A percentile compares a stretch with the other conserved stretches of the same genome.
These are phyloP conservation scores for Drosophila cardini DNA, from an alignment of 1,140 invertebrate species.

Conservation along the genomic window DNA sequence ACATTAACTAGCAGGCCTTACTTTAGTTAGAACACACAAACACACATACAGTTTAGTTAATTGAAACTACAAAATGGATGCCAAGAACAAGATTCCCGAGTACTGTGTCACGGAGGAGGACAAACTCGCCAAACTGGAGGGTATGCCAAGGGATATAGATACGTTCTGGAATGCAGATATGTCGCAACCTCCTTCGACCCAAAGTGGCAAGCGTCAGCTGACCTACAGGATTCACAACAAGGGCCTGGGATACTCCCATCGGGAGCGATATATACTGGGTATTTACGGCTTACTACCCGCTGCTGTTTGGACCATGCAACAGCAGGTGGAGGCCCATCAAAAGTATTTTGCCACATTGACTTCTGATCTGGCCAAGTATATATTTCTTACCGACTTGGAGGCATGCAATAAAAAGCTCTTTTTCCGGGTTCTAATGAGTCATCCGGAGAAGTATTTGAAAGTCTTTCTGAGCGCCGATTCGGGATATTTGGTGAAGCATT, in stretches of 20 bases:
- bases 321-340: constrained; percentile 91
- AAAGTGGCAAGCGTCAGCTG: constrained; percentile 1
- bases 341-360: constrained; percentile 89
- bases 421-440: constrained; percentile 94
- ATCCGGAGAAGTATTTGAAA: constrained; percentile 95
- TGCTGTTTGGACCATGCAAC: constrained; percentile 92
- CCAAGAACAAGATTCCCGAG: not conserved
- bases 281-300: constrained; percentile 94
- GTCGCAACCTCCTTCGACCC: fast-evolving
- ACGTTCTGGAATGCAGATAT: constrained; percentile 52
- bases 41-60: constrained; percentile 15
- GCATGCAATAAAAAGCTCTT: constrained; percentile 96
- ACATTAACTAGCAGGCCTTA: not conserved
- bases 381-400: constrained; percentile 90
- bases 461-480: constrained; percentile 92
- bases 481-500: constrained; percentile 90
- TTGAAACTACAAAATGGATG: not conserved
- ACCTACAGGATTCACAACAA: constrained; percentile 72
- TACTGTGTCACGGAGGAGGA: constrained; percentile 21
- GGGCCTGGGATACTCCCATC: constrained; percentile 93
- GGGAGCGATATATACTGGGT: constrained; percentile 92
- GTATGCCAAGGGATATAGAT: constrained; percentile 18
- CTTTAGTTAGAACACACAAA: constrained; percentile 3
- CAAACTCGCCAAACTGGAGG: not conserved
- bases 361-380: constrained; percentile 92